Percentiles rank a stretch among this genome's conserved stretches.
These are phyloP conservation scores for Muscina levida DNA, from an alignment of 2,888 invertebrate species.

Conservation along the genomic window DNA sequence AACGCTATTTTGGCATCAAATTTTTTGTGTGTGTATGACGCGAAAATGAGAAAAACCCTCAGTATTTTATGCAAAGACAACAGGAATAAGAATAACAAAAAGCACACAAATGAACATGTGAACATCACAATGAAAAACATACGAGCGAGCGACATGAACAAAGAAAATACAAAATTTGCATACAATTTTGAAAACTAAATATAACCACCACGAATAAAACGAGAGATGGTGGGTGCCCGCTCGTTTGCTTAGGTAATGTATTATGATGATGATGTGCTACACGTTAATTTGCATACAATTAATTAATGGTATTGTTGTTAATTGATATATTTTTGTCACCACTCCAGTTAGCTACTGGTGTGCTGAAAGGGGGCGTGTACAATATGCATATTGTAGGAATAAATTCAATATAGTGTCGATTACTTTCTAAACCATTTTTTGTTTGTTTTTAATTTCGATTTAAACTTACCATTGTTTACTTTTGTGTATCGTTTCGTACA, in stretches of 20 bases:
- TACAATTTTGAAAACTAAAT: neutral
- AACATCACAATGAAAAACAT: too few relatives aligned
- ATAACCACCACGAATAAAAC: neutral
- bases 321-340: constrained; percentile 17
- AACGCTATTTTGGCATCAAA: constrained; percentile 23
- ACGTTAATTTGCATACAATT: constrained; percentile 24
- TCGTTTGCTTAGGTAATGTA: neutral
- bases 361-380: too few relatives aligned
- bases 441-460: too few relatives aligned
- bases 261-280: too few relatives aligned
- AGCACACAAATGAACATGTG: too few relatives aligned
- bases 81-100: neutral
- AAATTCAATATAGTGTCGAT: too few relatives aligned
- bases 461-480: constrained; percentile 82
- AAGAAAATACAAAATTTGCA: constrained; percentile 20
- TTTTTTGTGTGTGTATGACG: constrained; percentile 13
- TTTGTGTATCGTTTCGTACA: constrained; percentile 84
- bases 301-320: constrained; percentile 17
- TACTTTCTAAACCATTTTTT: too few relatives aligned
- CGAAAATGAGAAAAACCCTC: constrained; percentile 1
- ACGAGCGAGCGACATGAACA: neutral
- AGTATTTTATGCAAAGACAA: neutral
- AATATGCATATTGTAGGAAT: too few relatives aligned
- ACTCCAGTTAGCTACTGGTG: neutral
- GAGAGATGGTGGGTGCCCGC: neutral